Conservation (phyloP, 2,888 invertebrate genomes). For the Ectropis crepuscularia region DNA sequence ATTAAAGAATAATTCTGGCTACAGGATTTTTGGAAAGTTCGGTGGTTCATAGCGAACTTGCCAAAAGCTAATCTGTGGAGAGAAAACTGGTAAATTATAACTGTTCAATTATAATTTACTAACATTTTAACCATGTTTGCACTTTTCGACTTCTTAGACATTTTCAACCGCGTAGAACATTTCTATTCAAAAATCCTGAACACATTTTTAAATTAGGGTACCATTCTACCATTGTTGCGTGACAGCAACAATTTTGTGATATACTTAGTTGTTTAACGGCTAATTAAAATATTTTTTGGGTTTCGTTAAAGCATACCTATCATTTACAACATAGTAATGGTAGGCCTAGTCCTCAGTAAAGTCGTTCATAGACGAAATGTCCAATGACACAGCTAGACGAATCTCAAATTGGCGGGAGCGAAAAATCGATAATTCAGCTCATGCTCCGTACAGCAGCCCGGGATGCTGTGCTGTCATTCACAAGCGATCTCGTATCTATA, state of each 20-base stretch:
- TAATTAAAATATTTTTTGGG: slow-evolving; percentile 1
- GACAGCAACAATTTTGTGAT: no score
- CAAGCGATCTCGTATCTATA: slow-evolving; percentile 26
- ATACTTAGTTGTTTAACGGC: neutral
- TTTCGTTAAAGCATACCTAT: neutral
- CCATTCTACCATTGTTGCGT: no score
- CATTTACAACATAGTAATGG: neutral
- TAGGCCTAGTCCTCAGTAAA: neutral
- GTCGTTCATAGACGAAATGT: slow-evolving; percentile 15
- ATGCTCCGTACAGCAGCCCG: slow-evolving; percentile 69
- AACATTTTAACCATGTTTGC: no score
- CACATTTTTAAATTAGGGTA: neutral
- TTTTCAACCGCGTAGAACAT: no score
- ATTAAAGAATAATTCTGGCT: no score
- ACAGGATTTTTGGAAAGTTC: no score
- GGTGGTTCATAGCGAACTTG: no score
- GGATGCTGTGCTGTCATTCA: slow-evolving; percentile 65
- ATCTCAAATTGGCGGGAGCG: slow-evolving; percentile 53
- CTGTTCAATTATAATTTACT: no score
- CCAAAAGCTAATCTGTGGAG: no score
- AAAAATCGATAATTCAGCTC: slow-evolving; percentile 81
- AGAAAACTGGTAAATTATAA: no score
- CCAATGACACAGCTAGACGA: slow-evolving; percentile 44
- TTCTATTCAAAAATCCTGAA: neutral
- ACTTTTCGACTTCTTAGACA: no score